Evolutionary conservation across 1,140 invertebrate species (phyloP).

Genomic region (Cyclina sinensis): DNA sequence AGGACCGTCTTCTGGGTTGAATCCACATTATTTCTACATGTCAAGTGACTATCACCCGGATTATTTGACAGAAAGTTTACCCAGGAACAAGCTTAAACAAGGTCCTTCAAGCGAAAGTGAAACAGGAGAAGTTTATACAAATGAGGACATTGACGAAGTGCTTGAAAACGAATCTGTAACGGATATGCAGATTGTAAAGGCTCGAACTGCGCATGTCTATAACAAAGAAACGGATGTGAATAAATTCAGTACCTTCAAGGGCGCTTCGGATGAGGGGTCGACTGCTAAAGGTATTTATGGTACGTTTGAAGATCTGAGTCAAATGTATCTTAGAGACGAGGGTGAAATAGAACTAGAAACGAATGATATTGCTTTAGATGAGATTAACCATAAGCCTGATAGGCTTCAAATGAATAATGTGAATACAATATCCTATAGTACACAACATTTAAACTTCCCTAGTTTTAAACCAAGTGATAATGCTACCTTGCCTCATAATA

Average conservation of each 20-base stretch:
- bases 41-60: slow-evolving; percentile 73
- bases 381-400: not conserved
- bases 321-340: slow-evolving; percentile 23
- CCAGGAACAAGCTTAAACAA: slow-evolving; percentile 10
- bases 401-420: not conserved
- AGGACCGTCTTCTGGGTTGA: not conserved
- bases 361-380: slow-evolving; percentile 28
- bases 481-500: not conserved
- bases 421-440: not conserved
- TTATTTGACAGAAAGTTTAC: slow-evolving; percentile 65
- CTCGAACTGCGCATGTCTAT: not conserved
- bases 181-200: slow-evolving; percentile 23
- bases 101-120: slow-evolving; percentile 70
- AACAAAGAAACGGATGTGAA: not conserved
- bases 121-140: slow-evolving; percentile 63
- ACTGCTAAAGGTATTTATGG: slow-evolving; percentile 6
- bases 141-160: slow-evolving; percentile 70
- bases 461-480: slow-evolving; percentile 47
- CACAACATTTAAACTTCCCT: not conserved
- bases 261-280: not conserved
- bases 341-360: slow-evolving; percentile 30
- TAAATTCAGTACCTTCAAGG: slow-evolving; percentile 4
- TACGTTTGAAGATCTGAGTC: slow-evolving; percentile 59
- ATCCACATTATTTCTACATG: slow-evolving; percentile 70
- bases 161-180: slow-evolving; percentile 55